Evolutionary conservation across 2,888 invertebrate genomes (phyloP), one percentile per base, ranked within the genome.

Genomic region (Sialis lutaria): DNA sequence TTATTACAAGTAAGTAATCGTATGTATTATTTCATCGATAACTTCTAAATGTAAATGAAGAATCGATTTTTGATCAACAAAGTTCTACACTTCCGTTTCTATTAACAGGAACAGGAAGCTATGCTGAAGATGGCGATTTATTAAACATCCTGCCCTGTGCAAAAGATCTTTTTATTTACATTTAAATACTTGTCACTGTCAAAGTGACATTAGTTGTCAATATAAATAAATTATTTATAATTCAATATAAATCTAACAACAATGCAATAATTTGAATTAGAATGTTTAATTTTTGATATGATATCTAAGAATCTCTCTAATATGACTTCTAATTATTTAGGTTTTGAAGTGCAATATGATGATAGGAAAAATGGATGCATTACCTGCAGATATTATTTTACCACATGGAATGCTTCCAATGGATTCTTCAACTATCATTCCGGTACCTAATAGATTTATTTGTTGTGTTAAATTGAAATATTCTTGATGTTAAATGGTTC

Each of bases 21-120:
- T 33, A 39, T 35, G 45, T 50, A 59, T 59, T 58, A 58, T 56
- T 57, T 53, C 52, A 56, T 53, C 49, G 49, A 46, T 37, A 37
- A 10, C 6, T 37, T 10, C 42, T 9, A 22, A 42, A 42, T 22
- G n/a, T 42, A 9, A 22, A 8, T 10, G 7, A 42, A 30, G 22
- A 42, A 31, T 31, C 7, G n/a, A 42, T 42, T 13, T 10, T 42
- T 6, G 10, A 22, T 32, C 22, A 30, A 8, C 30, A 31, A 31
- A 30, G 42, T 51, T 49, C 50, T 50, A 51, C 54, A 67, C 64
- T 68, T 68, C 67, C 67, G 67, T 60, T 60, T 55, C 55, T 54
- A 45, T 39, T 54, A 61, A 73, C 74, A 74, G 74, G 74, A 75
- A 75, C 71, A 74, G 74, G 74, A 75, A 74, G 70, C 68, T 64